Percentiles rank a stretch among this genome's conserved stretches.
These are phyloP conservation scores for Anthophora plumipes DNA, from an alignment of 2,888 invertebrate species.

Conservation along the genomic window DNA sequence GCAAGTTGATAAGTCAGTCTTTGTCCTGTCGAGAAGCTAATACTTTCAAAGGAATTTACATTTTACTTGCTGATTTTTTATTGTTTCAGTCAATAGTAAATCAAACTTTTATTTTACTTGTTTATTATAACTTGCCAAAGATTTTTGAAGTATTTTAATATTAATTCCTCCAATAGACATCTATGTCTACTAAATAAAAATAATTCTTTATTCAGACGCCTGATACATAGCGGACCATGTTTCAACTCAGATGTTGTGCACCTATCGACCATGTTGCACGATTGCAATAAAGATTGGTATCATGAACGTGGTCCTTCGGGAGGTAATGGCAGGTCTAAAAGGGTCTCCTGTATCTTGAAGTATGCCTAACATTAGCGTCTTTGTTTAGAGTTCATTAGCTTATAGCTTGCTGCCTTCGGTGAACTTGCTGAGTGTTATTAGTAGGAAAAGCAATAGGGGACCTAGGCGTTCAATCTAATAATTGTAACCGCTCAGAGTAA, in stretches of 20 bases:
- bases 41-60: too few relatives aligned
- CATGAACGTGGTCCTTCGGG: slow-evolving; percentile 16
- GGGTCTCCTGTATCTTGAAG: slow-evolving; percentile 33
- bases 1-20: too few relatives aligned
- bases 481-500: background rate
- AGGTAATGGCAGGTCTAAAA: slow-evolving; percentile 37
- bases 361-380: slow-evolving; percentile 36
- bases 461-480: slow-evolving; percentile 27
- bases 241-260: slow-evolving; percentile 2
- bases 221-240: slow-evolving; percentile 9
- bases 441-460: background rate
- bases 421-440: slow-evolving; percentile 42
- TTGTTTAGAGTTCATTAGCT: slow-evolving; percentile 53
- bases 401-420: slow-evolving; percentile 10
- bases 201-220: slow-evolving; percentile 5
- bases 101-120: too few relatives aligned
- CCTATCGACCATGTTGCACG: slow-evolving; percentile 1
- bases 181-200: background rate
- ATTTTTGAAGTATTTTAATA: background rate
- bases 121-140: background rate
- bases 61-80: too few relatives aligned
- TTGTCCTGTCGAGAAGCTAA: too few relatives aligned
- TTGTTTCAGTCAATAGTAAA: too few relatives aligned
- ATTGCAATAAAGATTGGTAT: slow-evolving; percentile 33
- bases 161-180: background rate